Percentiles rank a stretch among this genome's conserved stretches.
Conservation (phyloP, 2,797 vertebrate genomes). For the Macrochelys suwanniensis region DNA sequence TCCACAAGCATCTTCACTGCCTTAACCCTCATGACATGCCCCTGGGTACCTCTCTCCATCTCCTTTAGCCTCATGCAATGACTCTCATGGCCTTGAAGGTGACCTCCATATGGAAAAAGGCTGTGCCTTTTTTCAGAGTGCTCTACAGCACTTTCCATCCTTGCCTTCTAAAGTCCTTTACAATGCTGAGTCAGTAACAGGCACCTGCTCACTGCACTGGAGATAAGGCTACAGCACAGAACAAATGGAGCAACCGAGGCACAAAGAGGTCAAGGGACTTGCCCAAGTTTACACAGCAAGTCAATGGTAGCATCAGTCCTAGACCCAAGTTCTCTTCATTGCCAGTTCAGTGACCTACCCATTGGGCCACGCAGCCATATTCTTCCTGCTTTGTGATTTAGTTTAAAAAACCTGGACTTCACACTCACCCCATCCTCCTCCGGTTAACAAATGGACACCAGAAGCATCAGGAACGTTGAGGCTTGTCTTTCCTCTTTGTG, state of each 20-base stretch:
- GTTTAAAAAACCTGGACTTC: background rate
- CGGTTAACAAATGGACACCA: background rate
- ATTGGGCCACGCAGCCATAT: background rate
- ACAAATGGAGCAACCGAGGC: background rate
- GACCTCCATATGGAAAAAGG: background rate
- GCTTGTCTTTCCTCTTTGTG: background rate
- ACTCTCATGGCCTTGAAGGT: rapidly evolving
- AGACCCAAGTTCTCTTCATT: background rate
- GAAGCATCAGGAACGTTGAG: background rate
- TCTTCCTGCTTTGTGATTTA: background rate
- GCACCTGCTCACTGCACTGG: background rate
- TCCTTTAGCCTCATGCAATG: background rate
- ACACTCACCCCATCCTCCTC: too few species aligned
- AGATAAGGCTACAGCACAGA: background rate
- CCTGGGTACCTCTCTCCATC: background rate
- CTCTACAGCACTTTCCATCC: background rate
- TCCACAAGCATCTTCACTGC: background rate
- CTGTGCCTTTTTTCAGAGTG: background rate
- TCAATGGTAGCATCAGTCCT: rapidly evolving
- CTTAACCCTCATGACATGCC: background rate
- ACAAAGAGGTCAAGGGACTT: background rate
- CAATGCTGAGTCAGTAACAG: background rate
- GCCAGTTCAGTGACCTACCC: background rate
- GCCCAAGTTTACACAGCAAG: background rate
- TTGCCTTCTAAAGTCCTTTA: background rate